Conservation (phyloP, 1,140 invertebrate genomes). For the Neuroterus valhalla region DNA sequence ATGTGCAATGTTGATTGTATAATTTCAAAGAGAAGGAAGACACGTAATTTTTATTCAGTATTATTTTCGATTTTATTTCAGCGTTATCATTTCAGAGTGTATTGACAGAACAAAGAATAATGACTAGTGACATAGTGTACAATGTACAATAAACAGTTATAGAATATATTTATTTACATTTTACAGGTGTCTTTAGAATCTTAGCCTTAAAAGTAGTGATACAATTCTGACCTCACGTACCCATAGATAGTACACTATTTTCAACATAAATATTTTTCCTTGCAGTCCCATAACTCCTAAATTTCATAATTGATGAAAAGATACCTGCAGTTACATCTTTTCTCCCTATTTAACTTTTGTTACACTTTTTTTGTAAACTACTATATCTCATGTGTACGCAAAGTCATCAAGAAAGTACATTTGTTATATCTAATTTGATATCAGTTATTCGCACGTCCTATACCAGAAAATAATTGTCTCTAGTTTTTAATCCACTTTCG, state of each 20-base stretch:
- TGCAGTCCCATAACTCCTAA: background rate
- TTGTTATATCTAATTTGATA: conserved; percentile 14
- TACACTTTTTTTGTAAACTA: background rate
- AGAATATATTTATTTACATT: conserved; percentile 34
- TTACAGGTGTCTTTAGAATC: conserved; percentile 35
- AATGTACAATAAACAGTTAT: conserved; percentile 40
- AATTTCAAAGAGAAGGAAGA: no score
- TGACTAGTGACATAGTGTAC: conserved; percentile 35
- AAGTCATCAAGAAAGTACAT: conserved; percentile 16
- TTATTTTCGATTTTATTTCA: conserved; percentile 34
- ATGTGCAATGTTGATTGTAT: no score
- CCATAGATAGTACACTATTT: background rate
- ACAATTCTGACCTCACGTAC: background rate
- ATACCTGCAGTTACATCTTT: background rate
- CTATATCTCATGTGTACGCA: conserved; percentile 9
- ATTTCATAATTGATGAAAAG: background rate
- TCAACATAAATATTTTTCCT: background rate
- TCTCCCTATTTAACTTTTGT: background rate
- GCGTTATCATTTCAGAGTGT: conserved; percentile 33
- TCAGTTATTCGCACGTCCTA: background rate
- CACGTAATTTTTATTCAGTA: background rate
- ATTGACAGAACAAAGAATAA: conserved; percentile 36
- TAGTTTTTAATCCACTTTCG: conserved; percentile 3
- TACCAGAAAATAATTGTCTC: conserved; percentile 14
- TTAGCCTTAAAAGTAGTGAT: conserved; percentile 24